These are phyloP conservation scores for Caenorhabditis doughertyi DNA, from an alignment of 2,888 invertebrate genomes.

Conservation along the genomic window DNA sequence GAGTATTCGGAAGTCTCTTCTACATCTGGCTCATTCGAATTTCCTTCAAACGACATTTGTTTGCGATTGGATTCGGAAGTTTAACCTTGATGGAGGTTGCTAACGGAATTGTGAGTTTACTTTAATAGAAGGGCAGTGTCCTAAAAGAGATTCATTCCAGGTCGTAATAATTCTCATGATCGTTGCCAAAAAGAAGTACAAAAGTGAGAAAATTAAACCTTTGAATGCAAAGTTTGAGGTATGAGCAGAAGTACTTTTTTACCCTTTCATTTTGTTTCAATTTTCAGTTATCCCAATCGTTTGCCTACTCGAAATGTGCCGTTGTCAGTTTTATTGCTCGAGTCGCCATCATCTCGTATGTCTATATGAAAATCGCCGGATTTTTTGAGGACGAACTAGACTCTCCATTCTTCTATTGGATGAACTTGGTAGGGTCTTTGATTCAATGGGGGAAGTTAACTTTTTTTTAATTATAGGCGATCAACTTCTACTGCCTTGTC, in stretches of 20 bases:
- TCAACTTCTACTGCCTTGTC: constrained; percentile 43
- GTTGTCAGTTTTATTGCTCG: constrained; percentile 30
- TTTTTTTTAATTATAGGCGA: constrained; percentile 12
- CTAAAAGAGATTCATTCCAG: too few species aligned
- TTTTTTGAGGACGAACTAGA: constrained; percentile 32
- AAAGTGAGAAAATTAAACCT: not conserved
- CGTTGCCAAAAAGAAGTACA: constrained; percentile 26
- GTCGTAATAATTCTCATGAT: constrained; percentile 1
- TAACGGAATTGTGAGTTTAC: constrained; percentile 20
- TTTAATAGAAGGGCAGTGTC: too few species aligned
- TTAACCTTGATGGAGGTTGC: constrained; percentile 32
- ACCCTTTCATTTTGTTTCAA: not conserved
- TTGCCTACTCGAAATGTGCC: constrained; percentile 42
- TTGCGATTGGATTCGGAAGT: constrained; percentile 47
- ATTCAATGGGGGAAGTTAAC: not conserved
- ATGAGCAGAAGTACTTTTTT: too few species aligned
- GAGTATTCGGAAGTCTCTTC: not conserved
- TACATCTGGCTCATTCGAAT: constrained; percentile 43
- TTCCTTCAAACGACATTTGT: constrained; percentile 7
- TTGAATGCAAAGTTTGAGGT: constrained; percentile 30
- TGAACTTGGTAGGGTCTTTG: constrained; percentile 40
- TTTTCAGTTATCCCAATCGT: constrained; percentile 46
- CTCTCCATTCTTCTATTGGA: constrained; percentile 37
- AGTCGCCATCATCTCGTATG: constrained; percentile 22
- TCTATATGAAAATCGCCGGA: constrained; percentile 16